Evolutionary conservation across 1,140 invertebrate species (phyloP).

Genomic region (Ganaspis sp.): DNA sequence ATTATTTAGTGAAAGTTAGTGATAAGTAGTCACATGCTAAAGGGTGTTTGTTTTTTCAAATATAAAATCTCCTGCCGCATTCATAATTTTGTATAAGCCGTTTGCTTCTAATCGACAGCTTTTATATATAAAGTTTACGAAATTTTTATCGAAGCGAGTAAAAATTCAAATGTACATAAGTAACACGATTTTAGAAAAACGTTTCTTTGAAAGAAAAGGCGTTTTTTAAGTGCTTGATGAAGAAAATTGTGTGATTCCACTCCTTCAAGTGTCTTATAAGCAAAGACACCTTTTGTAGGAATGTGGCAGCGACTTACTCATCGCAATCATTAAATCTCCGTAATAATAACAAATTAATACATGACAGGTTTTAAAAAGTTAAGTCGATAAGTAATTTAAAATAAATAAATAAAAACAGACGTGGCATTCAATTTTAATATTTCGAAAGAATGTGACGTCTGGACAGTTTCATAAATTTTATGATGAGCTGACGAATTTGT

Average conservation of each 20-base stretch:
- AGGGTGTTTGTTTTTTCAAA: background rate
- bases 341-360: constrained; percentile 13
- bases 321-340: background rate
- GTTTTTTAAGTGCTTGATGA: background rate
- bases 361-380: constrained; percentile 39
- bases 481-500: constrained; percentile 22
- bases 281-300: background rate
- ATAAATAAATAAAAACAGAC: constrained; percentile 15
- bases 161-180: background rate
- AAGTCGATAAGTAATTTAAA: constrained; percentile 45
- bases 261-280: background rate
- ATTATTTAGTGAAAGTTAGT: background rate
- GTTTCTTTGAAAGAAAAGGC: background rate
- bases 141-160: background rate
- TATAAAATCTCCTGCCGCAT: constrained; percentile 17
- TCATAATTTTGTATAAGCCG: constrained; percentile 8
- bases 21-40: background rate
- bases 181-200: background rate
- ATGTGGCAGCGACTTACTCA: constrained; percentile 22
- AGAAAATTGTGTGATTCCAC: background rate
- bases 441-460: background rate
- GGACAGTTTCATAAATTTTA: background rate
- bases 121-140: background rate
- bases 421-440: background rate
- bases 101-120: background rate